These are phyloP conservation scores for Drosophila eugracilis DNA, from an alignment of 1,140 invertebrate species.

Conservation along the genomic window DNA sequence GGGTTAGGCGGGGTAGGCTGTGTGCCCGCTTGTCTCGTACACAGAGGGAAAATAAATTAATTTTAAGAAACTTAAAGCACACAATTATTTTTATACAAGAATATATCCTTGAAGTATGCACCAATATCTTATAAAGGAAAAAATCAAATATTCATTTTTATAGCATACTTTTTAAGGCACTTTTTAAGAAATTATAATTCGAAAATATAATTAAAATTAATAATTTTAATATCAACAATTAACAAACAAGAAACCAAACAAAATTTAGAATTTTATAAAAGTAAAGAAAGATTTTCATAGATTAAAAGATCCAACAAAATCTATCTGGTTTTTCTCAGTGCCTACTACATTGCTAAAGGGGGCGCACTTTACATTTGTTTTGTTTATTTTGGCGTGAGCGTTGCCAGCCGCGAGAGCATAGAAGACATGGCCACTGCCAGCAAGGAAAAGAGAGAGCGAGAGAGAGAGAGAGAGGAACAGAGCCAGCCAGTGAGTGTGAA, in stretches of 20 bases:
- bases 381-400: conserved; percentile 81
- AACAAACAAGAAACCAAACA: too few relatives aligned
- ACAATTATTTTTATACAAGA: background rate
- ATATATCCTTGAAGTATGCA: conserved; percentile 2
- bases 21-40: conserved; percentile 16
- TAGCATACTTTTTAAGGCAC: background rate
- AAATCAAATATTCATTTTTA: background rate
- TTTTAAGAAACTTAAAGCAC: too few relatives aligned
- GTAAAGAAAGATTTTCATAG: background rate
- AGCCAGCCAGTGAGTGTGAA: conserved; percentile 3
- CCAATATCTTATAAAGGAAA: background rate
- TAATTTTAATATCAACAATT: too few relatives aligned
- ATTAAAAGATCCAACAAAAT: background rate
- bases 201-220: too few relatives aligned
- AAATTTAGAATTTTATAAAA: too few relatives aligned
- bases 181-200: background rate
- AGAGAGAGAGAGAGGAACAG: conserved; percentile 21
- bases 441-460: conserved; percentile 18
- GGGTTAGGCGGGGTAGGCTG: background rate
- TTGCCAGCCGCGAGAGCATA: conserved; percentile 46
- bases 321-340: background rate
- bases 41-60: background rate
- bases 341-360: conserved; percentile 29
- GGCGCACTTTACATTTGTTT: conserved; percentile 80
- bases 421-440: conserved; percentile 39